Evolutionary conservation across 2,888 invertebrate species (phyloP).

Genomic region (Eupeodes latifasciatus): DNA sequence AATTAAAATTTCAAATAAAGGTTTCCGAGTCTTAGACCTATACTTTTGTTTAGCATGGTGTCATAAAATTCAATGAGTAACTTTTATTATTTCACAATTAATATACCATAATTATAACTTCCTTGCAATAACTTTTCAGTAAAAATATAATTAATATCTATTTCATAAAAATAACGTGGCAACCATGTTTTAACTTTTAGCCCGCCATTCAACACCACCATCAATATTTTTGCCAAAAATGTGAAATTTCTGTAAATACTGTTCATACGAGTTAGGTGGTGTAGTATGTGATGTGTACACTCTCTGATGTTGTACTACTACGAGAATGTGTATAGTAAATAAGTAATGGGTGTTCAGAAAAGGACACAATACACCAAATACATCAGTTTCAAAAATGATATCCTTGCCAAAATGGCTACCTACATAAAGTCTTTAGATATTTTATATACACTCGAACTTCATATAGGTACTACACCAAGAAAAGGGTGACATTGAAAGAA

Average conservation of each 20-base stretch:
- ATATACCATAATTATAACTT: too few species aligned
- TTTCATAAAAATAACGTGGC: neutral
- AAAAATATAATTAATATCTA: too few species aligned
- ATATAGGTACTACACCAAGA: neutral
- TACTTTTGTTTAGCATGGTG: too few species aligned
- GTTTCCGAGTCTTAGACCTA: too few species aligned
- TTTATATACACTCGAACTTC: neutral
- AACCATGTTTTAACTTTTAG: neutral
- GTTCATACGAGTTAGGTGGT: too few species aligned
- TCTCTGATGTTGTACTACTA: too few species aligned
- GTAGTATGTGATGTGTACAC: too few species aligned
- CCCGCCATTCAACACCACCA: slow-evolving; percentile 9
- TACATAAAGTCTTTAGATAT: neutral
- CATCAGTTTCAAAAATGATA: slow-evolving; percentile 40
- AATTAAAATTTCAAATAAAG: too few species aligned
- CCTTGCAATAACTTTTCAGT: too few species aligned
- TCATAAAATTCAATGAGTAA: too few species aligned
- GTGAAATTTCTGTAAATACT: slow-evolving; percentile 35
- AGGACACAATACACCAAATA: slow-evolving; percentile 32
- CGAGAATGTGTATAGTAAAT: neutral
- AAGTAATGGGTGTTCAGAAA: neutral
- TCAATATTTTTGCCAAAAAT: slow-evolving; percentile 41
- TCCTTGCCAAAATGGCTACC: slow-evolving; percentile 8
- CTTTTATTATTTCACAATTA: too few species aligned
- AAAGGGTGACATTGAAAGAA: slow-evolving; percentile 61